phyloP scores from a whole-genome alignment of 2,113 vertebrate genomes.

The Prunella himalayana region DNA sequence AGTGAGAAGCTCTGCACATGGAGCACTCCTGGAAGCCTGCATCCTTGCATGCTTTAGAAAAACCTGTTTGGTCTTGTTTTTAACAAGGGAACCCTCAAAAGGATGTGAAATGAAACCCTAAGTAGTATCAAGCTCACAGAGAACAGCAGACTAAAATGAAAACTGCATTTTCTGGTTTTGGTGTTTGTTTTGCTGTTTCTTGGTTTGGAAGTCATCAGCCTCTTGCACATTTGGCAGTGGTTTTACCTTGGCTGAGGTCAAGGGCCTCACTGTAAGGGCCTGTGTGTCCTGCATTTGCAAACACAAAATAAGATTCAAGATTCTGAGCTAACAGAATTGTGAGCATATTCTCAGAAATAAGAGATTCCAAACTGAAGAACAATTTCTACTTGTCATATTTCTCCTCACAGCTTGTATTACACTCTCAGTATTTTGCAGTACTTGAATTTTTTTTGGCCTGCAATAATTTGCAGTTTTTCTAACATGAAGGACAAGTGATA shows the following conservation, averaged over 20 bases:
- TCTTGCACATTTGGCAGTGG: background rate
- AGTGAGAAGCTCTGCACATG: background rate
- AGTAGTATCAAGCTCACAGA: background rate
- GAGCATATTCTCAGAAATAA: background rate
- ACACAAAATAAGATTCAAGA: background rate
- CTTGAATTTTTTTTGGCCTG: background rate
- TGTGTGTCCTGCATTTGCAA: background rate
- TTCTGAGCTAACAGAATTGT: background rate
- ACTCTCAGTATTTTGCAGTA: background rate
- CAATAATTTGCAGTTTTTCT: background rate
- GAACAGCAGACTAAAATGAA: background rate
- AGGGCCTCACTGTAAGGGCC: background rate
- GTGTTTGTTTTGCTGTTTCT: background rate
- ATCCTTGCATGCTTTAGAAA: background rate
- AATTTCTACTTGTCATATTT: background rate
- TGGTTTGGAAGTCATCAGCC: background rate
- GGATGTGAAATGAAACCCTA: background rate
- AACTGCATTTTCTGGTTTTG: background rate
- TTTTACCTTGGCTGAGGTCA: background rate
- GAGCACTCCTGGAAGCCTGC: background rate
- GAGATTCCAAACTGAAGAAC: background rate
- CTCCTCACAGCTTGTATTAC: background rate
- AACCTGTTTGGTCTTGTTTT: background rate
- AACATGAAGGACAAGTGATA: background rate
- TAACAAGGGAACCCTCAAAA: background rate